phyloP scores from a whole-genome alignment of 1,140 invertebrate species.

The Phymastichus coffea region DNA sequence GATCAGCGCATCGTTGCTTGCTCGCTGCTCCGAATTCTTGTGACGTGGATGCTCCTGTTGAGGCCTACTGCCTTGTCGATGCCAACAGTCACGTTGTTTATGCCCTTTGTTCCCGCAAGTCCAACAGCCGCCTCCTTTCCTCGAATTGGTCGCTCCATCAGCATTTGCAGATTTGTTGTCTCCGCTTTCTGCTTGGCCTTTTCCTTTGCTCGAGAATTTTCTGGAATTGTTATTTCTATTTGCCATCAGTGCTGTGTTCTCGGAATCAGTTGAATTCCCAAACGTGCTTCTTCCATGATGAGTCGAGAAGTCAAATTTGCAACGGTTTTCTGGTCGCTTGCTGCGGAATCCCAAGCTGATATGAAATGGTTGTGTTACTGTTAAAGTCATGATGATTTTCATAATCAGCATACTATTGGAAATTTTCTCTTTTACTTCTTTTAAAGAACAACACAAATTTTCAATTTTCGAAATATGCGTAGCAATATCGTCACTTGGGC shows the following conservation, averaged over 20 bases:
- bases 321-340: neutral
- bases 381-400: conserved; percentile 42
- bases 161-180: too few relatives aligned
- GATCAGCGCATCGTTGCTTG: neutral
- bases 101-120: conserved; percentile 19
- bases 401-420: conserved; percentile 37
- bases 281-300: conserved; percentile 12
- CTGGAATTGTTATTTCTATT: conserved; percentile 3
- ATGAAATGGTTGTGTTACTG: conserved; percentile 34
- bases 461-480: conserved; percentile 33
- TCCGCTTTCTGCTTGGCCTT: too few relatives aligned
- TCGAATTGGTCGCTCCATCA: neutral
- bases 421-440: conserved; percentile 31
- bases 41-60: neutral
- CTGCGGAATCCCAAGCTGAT: conserved; percentile 34
- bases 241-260: neutral
- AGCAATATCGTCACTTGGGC: conserved; percentile 27
- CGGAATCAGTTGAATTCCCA: conserved; percentile 2
- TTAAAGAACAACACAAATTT: conserved; percentile 31
- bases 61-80: neutral
- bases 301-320: conserved; percentile 2
- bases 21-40: conserved; percentile 1
- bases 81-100: conserved; percentile 12
- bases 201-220: too few relatives aligned
- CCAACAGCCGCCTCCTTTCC: conserved; percentile 18